Conservation (phyloP, 2,888 invertebrate species). For the Cheilosia vernalis region DNA sequence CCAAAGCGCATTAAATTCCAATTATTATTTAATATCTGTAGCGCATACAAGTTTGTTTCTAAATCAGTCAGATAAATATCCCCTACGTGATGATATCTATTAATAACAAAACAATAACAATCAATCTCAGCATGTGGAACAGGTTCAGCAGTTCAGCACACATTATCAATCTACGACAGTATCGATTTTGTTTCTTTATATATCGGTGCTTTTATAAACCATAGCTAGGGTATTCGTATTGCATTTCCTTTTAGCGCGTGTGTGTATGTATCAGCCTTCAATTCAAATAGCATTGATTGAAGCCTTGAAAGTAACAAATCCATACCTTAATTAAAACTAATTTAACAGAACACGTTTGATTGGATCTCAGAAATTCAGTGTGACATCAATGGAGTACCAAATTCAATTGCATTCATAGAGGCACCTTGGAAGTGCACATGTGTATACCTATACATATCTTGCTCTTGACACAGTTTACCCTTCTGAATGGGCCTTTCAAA, state of each 20-base stretch:
- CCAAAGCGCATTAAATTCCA: neutral
- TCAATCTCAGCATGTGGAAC: slow-evolving; percentile 40
- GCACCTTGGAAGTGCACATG: slow-evolving; percentile 48
- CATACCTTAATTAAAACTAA: slow-evolving; percentile 50
- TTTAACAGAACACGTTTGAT: slow-evolving; percentile 44
- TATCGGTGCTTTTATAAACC: neutral
- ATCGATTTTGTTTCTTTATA: slow-evolving; percentile 34
- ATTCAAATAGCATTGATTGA: slow-evolving; percentile 14
- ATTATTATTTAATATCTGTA: neutral
- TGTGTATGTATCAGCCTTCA: slow-evolving; percentile 1
- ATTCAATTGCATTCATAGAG: slow-evolving; percentile 53
- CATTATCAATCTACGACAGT: slow-evolving; percentile 26
- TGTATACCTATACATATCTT: slow-evolving; percentile 1
- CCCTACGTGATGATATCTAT: neutral
- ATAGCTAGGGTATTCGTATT: neutral
- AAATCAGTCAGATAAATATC: slow-evolving; percentile 3
- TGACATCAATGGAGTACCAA: slow-evolving; percentile 31
- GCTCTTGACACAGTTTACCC: slow-evolving; percentile 57
- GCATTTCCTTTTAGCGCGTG: slow-evolving; percentile 6
- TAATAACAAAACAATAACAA: slow-evolving; percentile 34
- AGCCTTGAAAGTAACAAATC: slow-evolving; percentile 23
- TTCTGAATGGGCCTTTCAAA: slow-evolving; percentile 37
- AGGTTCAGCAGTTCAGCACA: slow-evolving; percentile 50
- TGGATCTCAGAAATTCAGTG: slow-evolving; percentile 35
- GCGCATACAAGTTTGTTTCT: neutral